Percentiles rank a stretch among this genome's conserved stretches.
Conservation (phyloP, 2,113 vertebrate species). For the Poeciliopsis prolifica region DNA sequence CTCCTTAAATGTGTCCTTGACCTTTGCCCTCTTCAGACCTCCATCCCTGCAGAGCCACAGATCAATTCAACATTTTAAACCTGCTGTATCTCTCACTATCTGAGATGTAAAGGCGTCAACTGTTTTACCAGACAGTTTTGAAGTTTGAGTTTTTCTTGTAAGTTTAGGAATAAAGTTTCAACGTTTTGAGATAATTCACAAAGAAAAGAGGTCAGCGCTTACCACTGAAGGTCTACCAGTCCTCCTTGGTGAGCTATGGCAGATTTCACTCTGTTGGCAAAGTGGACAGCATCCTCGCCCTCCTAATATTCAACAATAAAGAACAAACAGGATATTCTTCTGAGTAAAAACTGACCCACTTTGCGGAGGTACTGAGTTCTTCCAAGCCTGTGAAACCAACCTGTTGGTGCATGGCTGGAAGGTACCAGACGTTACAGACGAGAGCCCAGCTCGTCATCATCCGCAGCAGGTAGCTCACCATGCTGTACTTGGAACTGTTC, state of each 20-base stretch:
- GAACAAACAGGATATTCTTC: conserved; percentile 6
- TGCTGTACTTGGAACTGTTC: conserved; percentile 96
- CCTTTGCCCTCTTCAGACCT: conserved; percentile 91
- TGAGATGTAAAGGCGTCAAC: no score
- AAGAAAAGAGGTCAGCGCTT: conserved; percentile 51
- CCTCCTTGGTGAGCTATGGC: conserved; percentile 93
- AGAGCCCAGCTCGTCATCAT: conserved; percentile 99
- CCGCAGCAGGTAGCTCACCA: conserved; percentile 92
- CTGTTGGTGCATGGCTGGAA: conserved; percentile 93
- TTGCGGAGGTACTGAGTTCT: background rate
- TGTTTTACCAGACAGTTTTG: no score
- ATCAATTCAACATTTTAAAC: background rate
- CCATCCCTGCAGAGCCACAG: conserved; percentile 86
- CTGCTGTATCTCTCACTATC: background rate
- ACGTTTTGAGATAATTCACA: background rate
- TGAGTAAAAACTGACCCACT: background rate
- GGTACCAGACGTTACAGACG: conserved; percentile 94
- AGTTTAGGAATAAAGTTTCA: no score
- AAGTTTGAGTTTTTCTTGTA: no score
- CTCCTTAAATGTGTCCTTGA: conserved; percentile 91
- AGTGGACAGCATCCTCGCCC: conserved; percentile 92
- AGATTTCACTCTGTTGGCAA: conserved; percentile 95
- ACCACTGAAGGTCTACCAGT: conserved; percentile 93
- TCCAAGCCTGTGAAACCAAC: conserved; percentile 67
- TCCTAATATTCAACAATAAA: conserved; percentile 77